Percentiles rank a stretch among this genome's conserved stretches.
phyloP scores from a whole-genome alignment of 2,888 invertebrate species.

The Idaea straminata region DNA sequence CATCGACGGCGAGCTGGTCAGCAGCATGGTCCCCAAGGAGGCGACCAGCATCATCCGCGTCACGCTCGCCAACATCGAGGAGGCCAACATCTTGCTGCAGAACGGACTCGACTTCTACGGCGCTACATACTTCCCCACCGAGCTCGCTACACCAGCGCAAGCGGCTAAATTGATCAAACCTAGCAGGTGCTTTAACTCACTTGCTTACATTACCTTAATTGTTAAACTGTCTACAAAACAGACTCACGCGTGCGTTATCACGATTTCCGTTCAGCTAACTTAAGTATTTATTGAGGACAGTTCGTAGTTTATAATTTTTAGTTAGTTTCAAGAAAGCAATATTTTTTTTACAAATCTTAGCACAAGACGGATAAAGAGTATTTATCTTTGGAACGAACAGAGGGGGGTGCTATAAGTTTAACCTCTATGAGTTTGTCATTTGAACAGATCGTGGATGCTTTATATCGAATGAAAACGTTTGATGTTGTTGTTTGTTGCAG shows the following conservation, averaged over 20 bases:
- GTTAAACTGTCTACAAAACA: too few relatives aligned
- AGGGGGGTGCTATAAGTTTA: too few relatives aligned
- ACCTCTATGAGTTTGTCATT: too few relatives aligned
- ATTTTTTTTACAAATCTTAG: too few relatives aligned
- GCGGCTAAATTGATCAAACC: slow-evolving; percentile 81
- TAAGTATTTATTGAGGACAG: background rate
- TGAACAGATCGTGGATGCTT: too few relatives aligned
- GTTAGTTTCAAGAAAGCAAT: too few relatives aligned
- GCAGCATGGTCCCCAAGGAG: slow-evolving; percentile 79
- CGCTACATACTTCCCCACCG: slow-evolving; percentile 92
- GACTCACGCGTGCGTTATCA: too few relatives aligned
- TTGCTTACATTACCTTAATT: background rate
- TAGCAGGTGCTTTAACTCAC: slow-evolving; percentile 51
- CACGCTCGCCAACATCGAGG: slow-evolving; percentile 87
- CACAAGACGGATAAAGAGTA: too few relatives aligned
- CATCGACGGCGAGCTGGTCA: slow-evolving; percentile 71
- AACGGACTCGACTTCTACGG: slow-evolving; percentile 93
- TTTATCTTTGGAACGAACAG: too few relatives aligned
- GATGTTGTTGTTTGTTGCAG: slow-evolving; percentile 56
- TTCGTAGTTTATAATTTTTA: background rate
- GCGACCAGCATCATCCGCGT: slow-evolving; percentile 85
- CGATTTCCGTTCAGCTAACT: too few relatives aligned
- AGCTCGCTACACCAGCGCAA: slow-evolving; percentile 84
- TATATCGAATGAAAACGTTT: too few relatives aligned
- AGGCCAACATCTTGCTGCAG: slow-evolving; percentile 88